Percentiles rank a stretch among this genome's conserved stretches.
These are phyloP conservation scores for Eupristina koningsbergeri DNA, from an alignment of 1,140 invertebrate species.

Conservation along the genomic window DNA sequence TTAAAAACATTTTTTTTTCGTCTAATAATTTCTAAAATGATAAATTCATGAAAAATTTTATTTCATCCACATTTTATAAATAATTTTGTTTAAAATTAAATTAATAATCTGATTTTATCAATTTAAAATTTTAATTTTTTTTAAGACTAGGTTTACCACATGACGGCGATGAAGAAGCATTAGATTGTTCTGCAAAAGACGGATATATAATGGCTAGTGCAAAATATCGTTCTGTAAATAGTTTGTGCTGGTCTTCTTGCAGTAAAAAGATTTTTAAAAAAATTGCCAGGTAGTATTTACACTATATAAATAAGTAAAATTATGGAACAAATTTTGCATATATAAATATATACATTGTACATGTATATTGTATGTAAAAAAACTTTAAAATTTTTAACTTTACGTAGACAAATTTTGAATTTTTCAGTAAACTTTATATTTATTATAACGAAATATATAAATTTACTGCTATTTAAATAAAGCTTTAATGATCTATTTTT, in stretches of 20 bases:
- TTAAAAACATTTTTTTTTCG: too few relatives aligned
- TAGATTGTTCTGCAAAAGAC: slow-evolving; percentile 31
- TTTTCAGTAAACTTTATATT: background rate
- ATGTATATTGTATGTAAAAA: background rate
- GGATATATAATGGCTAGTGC: slow-evolving; percentile 50
- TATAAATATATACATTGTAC: background rate
- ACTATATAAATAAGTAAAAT: background rate
- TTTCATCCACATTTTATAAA: too few relatives aligned
- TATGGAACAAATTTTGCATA: background rate
- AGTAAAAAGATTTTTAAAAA: slow-evolving; percentile 41
- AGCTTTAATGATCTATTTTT: too few relatives aligned
- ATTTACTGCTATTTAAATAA: too few relatives aligned
- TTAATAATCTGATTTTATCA: background rate
- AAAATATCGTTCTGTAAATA: slow-evolving; percentile 38
- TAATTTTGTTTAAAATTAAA: too few relatives aligned
- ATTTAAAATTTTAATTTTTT: background rate
- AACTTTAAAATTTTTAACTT: too few relatives aligned
- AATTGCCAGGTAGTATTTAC: slow-evolving; percentile 26
- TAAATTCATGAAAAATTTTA: too few relatives aligned
- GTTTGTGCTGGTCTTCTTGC: slow-evolving; percentile 40
- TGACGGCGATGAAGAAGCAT: slow-evolving; percentile 40
- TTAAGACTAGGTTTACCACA: slow-evolving; percentile 42
- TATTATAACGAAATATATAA: background rate
- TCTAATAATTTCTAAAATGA: too few relatives aligned
- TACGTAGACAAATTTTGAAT: background rate